phyloP scores from a whole-genome alignment of 1,140 invertebrate genomes.

The Sminthurides bifidus region DNA sequence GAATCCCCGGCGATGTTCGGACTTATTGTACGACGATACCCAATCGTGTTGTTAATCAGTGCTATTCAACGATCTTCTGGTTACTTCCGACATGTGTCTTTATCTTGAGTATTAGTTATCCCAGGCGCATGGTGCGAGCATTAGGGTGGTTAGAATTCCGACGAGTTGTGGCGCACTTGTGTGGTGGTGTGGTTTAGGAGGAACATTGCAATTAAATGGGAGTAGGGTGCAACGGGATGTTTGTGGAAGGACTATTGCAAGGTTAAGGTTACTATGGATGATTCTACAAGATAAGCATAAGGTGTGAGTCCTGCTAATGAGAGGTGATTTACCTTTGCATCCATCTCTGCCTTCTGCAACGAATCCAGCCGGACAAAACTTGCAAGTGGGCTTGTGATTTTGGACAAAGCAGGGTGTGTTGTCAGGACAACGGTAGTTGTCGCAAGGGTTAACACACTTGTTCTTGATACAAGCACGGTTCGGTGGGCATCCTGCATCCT shows the following conservation, averaged over 20 bases:
- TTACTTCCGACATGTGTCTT: too few relatives aligned
- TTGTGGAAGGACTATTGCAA: neutral
- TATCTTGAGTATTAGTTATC: too few relatives aligned
- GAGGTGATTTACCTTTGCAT: slow-evolving; percentile 76
- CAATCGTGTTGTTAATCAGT: too few relatives aligned
- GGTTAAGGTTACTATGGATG: neutral
- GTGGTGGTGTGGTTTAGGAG: neutral
- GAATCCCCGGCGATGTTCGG: too few relatives aligned
- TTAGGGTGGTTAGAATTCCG: neutral
- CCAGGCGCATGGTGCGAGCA: too few relatives aligned
- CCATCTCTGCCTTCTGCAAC: slow-evolving; percentile 74
- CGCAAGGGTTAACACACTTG: slow-evolving; percentile 80
- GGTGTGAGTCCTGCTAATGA: slow-evolving; percentile 8
- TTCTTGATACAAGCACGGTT: slow-evolving; percentile 73
- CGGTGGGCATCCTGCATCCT: slow-evolving; percentile 72
- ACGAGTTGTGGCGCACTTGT: neutral
- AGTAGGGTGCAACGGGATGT: neutral
- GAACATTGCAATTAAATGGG: neutral
- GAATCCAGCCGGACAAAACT: slow-evolving; percentile 84
- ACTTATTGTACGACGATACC: too few relatives aligned
- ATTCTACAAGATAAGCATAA: neutral
- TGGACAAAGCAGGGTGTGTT: slow-evolving; percentile 78
- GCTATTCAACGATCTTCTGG: too few relatives aligned
- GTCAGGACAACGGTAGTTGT: slow-evolving; percentile 59
- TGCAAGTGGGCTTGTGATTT: slow-evolving; percentile 83